Base-by-base conservation (phyloP, 2,113 vertebrate species). In the Phocoena sinus region DNA sequence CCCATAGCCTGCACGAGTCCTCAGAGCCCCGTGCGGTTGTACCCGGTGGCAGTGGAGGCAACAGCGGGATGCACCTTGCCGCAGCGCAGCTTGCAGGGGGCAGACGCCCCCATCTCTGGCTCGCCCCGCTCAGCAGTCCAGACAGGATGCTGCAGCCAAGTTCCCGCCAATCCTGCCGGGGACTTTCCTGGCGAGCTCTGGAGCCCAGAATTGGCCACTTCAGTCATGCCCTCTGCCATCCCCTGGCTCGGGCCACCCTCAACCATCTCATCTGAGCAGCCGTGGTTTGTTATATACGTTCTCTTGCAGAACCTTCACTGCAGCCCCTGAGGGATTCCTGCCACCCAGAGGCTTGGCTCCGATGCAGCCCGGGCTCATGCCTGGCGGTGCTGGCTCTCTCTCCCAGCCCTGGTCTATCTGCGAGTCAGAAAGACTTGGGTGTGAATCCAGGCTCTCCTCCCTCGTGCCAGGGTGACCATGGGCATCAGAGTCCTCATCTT, bases 281-380 rank as follows among this genome's bases (percentile, higher is more conserved):
- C n/a, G 0, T 8, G 84, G 67, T 53, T 28, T 36, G 11, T 33
- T 9, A 23, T 5, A 5, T 23, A 4, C 0, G 7, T 15, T 41
- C 68, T 25, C 68, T 14, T 3, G 15, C 0, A 10, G 44, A 13
- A 17, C n/a, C 67, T 26, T 56, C 50, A 4, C n/a, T 3, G 2
- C 26, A 33, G 81, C 38, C 60, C 38, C 56, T 12, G 9, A 20
- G 4, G n/a, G 53, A 3, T 13, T 44, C 17, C n/a, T 28, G 25
- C 25, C 67, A 11, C 50, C 84, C 2, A 0, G 11, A 28, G 47
- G 84, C 47, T n/a, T 1, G 2, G 31, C 38, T 47, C n/a, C 1
- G 1, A 2, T 2, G 67, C 21, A 50, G 79, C 38, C 90, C 28
- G 36, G 6, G 50, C 28, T 12, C 6, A 2, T 9, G 38, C 21